These are phyloP conservation scores for Cheiracanthium punctorium DNA, from an alignment of 2,888 invertebrate genomes.

Conservation along the genomic window DNA sequence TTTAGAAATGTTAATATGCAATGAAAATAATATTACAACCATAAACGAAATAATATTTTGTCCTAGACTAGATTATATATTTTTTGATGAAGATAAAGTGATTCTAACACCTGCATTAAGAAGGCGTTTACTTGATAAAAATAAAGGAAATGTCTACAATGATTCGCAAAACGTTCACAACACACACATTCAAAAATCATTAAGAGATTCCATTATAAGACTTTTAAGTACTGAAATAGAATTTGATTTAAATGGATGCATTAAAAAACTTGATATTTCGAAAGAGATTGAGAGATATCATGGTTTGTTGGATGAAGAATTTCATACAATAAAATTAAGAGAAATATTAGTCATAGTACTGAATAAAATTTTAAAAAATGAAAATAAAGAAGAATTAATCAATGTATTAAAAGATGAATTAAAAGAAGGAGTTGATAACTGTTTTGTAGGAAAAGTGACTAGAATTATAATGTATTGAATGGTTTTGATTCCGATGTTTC, in stretches of 20 bases:
- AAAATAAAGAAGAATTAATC: constrained; percentile 5
- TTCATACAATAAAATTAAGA: neutral
- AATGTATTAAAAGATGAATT: constrained; percentile 15
- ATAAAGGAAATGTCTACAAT: neutral
- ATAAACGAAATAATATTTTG: neutral
- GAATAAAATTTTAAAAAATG: neutral
- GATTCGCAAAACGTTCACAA: neutral
- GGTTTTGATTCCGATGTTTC: too few relatives aligned
- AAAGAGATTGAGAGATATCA: neutral
- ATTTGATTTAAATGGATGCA: neutral
- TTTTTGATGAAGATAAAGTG: constrained; percentile 2
- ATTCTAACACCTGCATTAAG: neutral
- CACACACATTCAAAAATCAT: neutral
- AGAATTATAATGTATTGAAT: constrained; percentile 1
- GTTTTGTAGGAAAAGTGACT: constrained; percentile 17
- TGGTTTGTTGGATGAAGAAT: neutral
- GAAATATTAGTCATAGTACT: neutral
- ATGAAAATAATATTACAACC: neutral
- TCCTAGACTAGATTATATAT: neutral
- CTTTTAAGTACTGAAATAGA: neutral
- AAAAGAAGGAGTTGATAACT: constrained; percentile 14
- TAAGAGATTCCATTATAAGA: neutral
- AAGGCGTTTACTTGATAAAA: neutral
- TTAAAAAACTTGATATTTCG: neutral
- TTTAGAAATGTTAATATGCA: neutral